Evolutionary conservation across 2,797 vertebrate species (phyloP).

Genomic region (Paguma larvata): DNA sequence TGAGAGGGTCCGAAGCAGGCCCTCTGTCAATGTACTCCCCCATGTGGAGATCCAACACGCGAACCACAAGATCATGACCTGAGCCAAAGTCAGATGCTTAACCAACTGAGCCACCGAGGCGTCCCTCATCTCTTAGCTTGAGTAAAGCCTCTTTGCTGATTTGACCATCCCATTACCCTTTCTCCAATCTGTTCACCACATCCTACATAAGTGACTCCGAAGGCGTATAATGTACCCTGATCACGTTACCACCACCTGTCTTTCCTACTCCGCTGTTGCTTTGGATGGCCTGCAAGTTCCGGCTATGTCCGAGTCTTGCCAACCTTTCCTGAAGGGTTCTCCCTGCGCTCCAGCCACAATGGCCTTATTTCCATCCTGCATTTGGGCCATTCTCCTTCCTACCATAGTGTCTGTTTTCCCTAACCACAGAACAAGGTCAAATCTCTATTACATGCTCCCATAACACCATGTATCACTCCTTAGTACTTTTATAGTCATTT

Average conservation of each 20-base stretch:
- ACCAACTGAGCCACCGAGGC: too few relatives aligned
- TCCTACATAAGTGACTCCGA: background rate
- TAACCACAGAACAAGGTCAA: background rate
- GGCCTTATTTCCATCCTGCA: background rate
- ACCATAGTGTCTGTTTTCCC: background rate
- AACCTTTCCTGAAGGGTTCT: background rate
- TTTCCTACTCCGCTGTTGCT: background rate
- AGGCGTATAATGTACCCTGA: background rate
- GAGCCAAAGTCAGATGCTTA: too few relatives aligned
- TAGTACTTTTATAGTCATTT: background rate
- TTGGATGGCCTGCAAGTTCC: background rate
- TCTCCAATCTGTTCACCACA: background rate
- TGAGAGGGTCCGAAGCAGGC: too few relatives aligned
- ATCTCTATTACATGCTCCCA: background rate
- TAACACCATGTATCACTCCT: background rate
- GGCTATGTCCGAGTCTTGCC: background rate
- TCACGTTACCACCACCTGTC: too few relatives aligned
- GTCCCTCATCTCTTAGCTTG: background rate
- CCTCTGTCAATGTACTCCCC: too few relatives aligned
- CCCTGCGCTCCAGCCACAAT: background rate
- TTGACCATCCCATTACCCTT: background rate
- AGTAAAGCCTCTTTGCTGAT: background rate
- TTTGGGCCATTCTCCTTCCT: background rate
- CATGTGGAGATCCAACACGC: too few relatives aligned
- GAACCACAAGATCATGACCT: too few relatives aligned